These are phyloP conservation scores for Glyptemys insculpta DNA, from an alignment of 2,797 vertebrate genomes.

Conservation along the genomic window DNA sequence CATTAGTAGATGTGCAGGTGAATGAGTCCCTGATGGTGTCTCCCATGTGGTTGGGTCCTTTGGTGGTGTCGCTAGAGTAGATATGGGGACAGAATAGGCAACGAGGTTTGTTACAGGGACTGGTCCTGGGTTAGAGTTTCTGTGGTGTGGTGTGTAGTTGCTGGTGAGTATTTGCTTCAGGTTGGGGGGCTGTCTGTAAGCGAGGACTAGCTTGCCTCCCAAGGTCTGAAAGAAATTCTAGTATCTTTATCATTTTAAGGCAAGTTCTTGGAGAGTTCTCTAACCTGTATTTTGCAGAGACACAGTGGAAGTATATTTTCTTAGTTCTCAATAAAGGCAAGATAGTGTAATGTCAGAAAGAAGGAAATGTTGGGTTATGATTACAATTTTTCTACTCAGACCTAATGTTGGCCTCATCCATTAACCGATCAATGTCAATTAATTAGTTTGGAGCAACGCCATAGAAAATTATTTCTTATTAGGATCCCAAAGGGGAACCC, in stretches of 20 bases:
- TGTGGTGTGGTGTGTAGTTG: too few species aligned
- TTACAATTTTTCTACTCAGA: constrained; percentile 7
- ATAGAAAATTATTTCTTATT: not conserved
- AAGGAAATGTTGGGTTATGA: rapidly evolving
- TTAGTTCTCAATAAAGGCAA: constrained; percentile 39
- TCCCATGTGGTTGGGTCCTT: too few species aligned
- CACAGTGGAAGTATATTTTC: not conserved
- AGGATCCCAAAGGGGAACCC: not conserved
- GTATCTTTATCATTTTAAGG: constrained; percentile 13
- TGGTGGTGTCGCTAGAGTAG: too few species aligned
- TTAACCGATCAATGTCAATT: not conserved
- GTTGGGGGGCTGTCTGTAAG: too few species aligned
- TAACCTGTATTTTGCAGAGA: not conserved
- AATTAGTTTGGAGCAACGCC: not conserved
- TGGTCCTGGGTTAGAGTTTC: too few species aligned
- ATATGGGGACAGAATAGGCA: too few species aligned
- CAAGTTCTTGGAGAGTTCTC: constrained; percentile 23
- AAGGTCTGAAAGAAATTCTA: not conserved
- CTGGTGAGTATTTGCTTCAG: too few species aligned
- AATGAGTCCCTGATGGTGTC: too few species aligned
- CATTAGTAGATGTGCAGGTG: too few species aligned
- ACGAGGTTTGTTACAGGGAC: too few species aligned
- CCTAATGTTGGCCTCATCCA: not conserved
- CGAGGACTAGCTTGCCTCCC: too few species aligned
- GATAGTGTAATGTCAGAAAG: constrained; percentile 39